phyloP scores from a whole-genome alignment of 2,888 invertebrate species.

The Lamproptera curius region DNA sequence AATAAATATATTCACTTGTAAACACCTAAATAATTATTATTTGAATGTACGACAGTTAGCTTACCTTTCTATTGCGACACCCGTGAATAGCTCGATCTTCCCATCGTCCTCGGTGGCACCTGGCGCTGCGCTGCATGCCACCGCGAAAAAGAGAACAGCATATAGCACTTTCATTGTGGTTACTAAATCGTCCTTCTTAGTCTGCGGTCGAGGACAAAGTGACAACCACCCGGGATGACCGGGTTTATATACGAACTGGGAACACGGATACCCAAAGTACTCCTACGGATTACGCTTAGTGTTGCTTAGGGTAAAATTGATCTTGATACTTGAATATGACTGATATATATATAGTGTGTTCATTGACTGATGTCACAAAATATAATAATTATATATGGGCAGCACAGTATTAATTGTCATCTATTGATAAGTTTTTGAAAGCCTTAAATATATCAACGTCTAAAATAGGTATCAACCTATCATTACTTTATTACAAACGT shows the following conservation, averaged over 20 bases:
- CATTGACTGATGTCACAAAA: too few relatives aligned
- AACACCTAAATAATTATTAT: not conserved
- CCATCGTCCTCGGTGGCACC: slow-evolving; percentile 50
- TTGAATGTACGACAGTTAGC: slow-evolving; percentile 1
- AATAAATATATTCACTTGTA: not conserved
- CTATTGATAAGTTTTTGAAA: too few relatives aligned
- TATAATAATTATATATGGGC: too few relatives aligned
- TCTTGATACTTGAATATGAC: slow-evolving; percentile 43
- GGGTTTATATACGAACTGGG: slow-evolving; percentile 30
- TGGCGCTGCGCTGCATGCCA: slow-evolving; percentile 59
- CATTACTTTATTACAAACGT: too few relatives aligned
- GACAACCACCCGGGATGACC: slow-evolving; percentile 22
- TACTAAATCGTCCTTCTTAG: slow-evolving; percentile 36
- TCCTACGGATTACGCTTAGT: slow-evolving; percentile 22
- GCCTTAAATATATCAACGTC: too few relatives aligned
- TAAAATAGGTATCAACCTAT: too few relatives aligned
- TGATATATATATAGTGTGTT: too few relatives aligned
- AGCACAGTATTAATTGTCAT: too few relatives aligned
- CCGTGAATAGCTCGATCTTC: slow-evolving; percentile 60
- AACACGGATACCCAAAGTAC: slow-evolving; percentile 27
- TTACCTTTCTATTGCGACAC: slow-evolving; percentile 65
- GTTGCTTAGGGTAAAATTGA: too few relatives aligned
- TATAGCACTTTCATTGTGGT: slow-evolving; percentile 59
- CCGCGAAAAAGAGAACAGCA: slow-evolving; percentile 45
- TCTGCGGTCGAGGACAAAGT: slow-evolving; percentile 52